phyloP scores from a whole-genome alignment of 1,140 invertebrate species.

The Aphidius ervi region DNA sequence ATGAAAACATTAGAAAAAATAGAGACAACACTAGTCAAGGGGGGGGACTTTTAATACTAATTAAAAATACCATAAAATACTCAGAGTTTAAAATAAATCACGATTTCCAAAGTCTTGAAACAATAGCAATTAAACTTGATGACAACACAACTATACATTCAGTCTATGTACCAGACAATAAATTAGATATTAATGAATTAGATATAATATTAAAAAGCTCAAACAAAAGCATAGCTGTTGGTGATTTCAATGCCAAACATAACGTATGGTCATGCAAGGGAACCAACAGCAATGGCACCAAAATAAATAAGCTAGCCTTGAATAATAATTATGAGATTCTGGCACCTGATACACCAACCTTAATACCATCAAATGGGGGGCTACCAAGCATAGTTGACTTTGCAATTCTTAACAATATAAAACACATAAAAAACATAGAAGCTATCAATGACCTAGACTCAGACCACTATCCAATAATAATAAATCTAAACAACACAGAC shows the following conservation, averaged over 20 bases:
- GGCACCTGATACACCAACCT: conserved; percentile 12
- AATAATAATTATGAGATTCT: conserved; percentile 2
- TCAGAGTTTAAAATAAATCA: conserved; percentile 4
- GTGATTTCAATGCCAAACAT: conserved; percentile 28
- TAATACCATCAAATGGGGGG: conserved; percentile 10
- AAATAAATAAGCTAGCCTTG: conserved; percentile 10
- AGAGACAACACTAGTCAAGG: conserved; percentile 16
- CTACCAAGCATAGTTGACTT: conserved; percentile 14
- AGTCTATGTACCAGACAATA: conserved; percentile 20
- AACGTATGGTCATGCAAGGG: conserved; percentile 19
- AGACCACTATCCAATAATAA: conserved; percentile 20
- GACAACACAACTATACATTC: conserved; percentile 18
- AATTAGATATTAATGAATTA: conserved; percentile 18
- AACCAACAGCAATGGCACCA: conserved; percentile 19
- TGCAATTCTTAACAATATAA: conserved; percentile 17
- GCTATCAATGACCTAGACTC: conserved; percentile 24
- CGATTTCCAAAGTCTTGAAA: conserved; percentile 16
- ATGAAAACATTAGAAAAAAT: conserved; percentile 21
- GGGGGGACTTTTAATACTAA: conserved; percentile 18
- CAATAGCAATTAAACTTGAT: conserved; percentile 23
- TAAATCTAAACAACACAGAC: not conserved
- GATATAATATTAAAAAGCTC: conserved; percentile 20
- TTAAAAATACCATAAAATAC: conserved; percentile 13
- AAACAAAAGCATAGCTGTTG: conserved; percentile 15
- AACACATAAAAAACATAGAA: conserved; percentile 10